Evolutionary conservation across 2,888 invertebrate species (phyloP), one percentile per base, ranked within the genome.

Genomic region (Acrocyrtus sp.): DNA sequence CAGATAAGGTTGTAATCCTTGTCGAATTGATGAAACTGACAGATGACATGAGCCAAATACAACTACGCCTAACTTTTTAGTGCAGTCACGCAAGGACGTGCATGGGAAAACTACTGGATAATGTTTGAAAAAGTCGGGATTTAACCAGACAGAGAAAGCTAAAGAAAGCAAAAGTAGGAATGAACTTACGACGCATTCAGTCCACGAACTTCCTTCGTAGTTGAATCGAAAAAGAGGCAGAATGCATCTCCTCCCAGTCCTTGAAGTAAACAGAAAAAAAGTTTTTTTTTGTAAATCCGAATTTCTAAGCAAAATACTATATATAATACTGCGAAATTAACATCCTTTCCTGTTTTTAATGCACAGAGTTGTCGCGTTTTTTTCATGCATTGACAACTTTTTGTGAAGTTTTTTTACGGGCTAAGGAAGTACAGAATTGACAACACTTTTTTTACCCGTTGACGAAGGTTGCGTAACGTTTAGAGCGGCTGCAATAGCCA

Each of bases 191-290:
- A 84, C 29, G 84, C 85, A 82, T 85, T 85, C 21, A 85, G 58
- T 17, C 83, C 84, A 21, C 81, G 80, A 3, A 85, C 84, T 53
- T 72, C 75, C 54, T 83, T 83, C 0, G 82, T 81, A 19, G 76
- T 75, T 1, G 81, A 81, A 68, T 84, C 82, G 78, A 83, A 85
- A 73, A 82, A 85, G 45, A 85, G 78, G 74, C 83, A 83, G 78
- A 85, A 85, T 5, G 82, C 84, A 76, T 85, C 85, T 0, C 85
- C 85, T 3, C 85, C 85, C 12, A 85, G 79, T 34, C 80, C 80
- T 80, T 41, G 17, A 48, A 48, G 61, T 62, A 51, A 51, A 45
- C 47, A 62, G 45, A 12, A 6, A 10, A 58, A 43, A 19, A 4
- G 5, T 8, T 34, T 19, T n/a, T 22, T 39, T 12, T 41, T 29